Evolutionary conservation across 2,888 invertebrate genomes (phyloP).

Genomic region (Zaprionus lineosus): DNA sequence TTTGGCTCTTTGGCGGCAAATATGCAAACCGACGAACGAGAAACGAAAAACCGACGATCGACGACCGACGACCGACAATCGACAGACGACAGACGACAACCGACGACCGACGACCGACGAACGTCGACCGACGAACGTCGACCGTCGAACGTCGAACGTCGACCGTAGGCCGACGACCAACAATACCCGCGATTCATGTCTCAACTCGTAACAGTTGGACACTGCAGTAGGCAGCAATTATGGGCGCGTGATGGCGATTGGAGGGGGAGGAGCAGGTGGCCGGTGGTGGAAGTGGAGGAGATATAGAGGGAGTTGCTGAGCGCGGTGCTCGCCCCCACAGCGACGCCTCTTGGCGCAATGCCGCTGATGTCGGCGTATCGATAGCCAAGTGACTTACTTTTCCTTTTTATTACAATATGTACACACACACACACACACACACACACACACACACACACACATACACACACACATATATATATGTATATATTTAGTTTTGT

Average conservation of each 20-base stretch:
- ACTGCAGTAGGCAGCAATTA: conserved; percentile 13
- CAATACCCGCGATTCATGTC: conserved; percentile 51
- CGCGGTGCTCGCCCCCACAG: conserved; percentile 44
- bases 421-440: not conserved
- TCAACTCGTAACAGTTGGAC: conserved; percentile 39
- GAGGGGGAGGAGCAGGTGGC: not conserved
- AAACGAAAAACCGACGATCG: conserved; percentile 20
- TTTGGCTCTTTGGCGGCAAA: conserved; percentile 64
- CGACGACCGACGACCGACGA: too few relatives aligned
- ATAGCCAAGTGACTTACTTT: conserved; percentile 62
- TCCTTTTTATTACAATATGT: conserved; percentile 1
- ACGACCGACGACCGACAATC: conserved; percentile 5
- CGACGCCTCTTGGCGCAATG: conserved; percentile 38
- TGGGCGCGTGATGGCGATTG: conserved; percentile 19
- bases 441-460: not conserved
- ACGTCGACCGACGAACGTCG: too few relatives aligned
- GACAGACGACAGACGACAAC: too few relatives aligned
- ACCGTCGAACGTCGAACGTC: too few relatives aligned
- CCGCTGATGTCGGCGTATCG: conserved; percentile 42
- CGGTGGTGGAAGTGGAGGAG: not conserved
- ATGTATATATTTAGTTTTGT: not conserved
- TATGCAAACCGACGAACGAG: conserved; percentile 50
- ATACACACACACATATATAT: not conserved
- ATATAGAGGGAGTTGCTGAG: too few relatives aligned
- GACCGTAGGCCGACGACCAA: too few relatives aligned